Conservation (phyloP, 2,797 vertebrate genomes). For the Salarias fasciatus region DNA sequence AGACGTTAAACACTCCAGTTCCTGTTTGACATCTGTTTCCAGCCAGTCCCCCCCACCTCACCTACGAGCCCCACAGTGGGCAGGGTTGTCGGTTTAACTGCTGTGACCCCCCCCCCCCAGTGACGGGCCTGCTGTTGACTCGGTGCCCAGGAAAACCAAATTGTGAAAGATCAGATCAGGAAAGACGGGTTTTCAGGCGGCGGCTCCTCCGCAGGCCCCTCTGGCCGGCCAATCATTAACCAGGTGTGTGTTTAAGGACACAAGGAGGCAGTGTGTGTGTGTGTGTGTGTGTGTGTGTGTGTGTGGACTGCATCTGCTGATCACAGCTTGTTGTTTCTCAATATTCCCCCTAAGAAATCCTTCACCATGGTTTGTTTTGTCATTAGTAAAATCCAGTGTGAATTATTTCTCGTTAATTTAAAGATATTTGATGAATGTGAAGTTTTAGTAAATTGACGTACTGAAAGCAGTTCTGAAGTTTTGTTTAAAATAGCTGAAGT, state of each 20-base stretch:
- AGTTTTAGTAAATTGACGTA: too few relatives aligned
- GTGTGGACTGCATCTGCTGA: slow-evolving; percentile 24
- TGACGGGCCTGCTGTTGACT: slow-evolving; percentile 60
- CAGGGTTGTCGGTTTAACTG: slow-evolving; percentile 69
- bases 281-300: slow-evolving; percentile 6
- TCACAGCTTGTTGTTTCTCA: slow-evolving; percentile 23
- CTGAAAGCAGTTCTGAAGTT: too few relatives aligned
- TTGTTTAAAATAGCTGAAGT: too few relatives aligned
- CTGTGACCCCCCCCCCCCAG: slow-evolving; percentile 52
- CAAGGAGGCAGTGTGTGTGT: slow-evolving; percentile 10
- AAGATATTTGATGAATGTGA: too few relatives aligned
- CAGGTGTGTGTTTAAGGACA: slow-evolving; percentile 61
- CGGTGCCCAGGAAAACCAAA: slow-evolving; percentile 68
- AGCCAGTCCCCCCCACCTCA: slow-evolving; percentile 44
- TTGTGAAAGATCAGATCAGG: slow-evolving; percentile 70
- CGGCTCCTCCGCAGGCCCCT: slow-evolving; percentile 52
- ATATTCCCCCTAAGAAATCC: too few relatives aligned
- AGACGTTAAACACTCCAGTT: slow-evolving; percentile 86
- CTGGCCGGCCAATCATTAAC: slow-evolving; percentile 69
- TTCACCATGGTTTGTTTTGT: too few relatives aligned
- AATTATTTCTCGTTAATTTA: too few relatives aligned
- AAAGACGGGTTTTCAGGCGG: slow-evolving; percentile 64
- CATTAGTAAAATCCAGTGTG: too few relatives aligned
- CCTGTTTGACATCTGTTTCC: slow-evolving; percentile 86
- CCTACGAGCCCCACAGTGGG: slow-evolving; percentile 19